These are phyloP conservation scores for Osedax fenrisi DNA, from an alignment of 2,888 invertebrate genomes.

Conservation along the genomic window DNA sequence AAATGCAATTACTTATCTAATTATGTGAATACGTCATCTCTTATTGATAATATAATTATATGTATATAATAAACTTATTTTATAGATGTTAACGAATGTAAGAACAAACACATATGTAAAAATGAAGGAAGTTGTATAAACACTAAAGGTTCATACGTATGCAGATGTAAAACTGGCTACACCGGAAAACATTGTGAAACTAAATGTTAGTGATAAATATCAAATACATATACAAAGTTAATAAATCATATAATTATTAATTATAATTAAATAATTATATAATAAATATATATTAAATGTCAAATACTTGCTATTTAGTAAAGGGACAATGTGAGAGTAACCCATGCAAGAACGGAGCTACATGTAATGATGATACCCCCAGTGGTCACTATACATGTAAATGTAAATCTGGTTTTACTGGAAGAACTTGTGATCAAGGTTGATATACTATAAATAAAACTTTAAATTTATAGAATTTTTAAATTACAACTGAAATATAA, in stretches of 20 bases:
- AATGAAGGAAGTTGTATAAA: neutral
- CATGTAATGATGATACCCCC: neutral
- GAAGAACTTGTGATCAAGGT: neutral
- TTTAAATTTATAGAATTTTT: too few relatives aligned
- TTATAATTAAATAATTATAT: neutral
- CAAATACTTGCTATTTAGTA: neutral
- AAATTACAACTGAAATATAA: too few relatives aligned
- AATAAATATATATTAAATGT: neutral
- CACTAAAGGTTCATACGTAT: neutral
- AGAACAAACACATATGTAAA: neutral
- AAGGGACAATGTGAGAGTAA: neutral
- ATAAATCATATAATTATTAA: neutral
- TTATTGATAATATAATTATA: too few relatives aligned
- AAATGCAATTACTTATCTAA: too few relatives aligned
- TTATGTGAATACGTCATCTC: too few relatives aligned
- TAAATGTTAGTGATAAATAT: neutral
- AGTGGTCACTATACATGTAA: neutral
- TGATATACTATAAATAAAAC: too few relatives aligned
- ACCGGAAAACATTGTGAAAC: neutral
- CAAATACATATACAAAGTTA: neutral
- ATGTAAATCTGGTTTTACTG: neutral
- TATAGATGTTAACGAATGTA: neutral
- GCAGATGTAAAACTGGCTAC: neutral
- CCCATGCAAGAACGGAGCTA: neutral
- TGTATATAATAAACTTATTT: too few relatives aligned